A percentile compares a stretch with the other conserved stretches of the same genome.
Evolutionary conservation across 1,140 invertebrate genomes (phyloP).

Genomic region (Periplaneta americana): DNA sequence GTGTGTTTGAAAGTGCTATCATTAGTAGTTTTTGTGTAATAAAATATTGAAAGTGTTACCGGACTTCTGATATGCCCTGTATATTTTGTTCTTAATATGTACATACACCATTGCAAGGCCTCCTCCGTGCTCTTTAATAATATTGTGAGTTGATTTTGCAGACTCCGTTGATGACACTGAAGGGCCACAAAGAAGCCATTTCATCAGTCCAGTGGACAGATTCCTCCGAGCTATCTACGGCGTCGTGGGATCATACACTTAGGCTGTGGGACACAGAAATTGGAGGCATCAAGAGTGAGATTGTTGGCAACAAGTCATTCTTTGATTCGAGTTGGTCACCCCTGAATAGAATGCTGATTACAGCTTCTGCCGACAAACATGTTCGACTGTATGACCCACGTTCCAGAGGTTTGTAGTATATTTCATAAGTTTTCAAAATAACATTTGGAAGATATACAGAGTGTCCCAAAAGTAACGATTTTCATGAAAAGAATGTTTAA

Average conservation of each 20-base stretch:
- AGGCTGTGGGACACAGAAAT: constrained; percentile 90
- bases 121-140: too few relatives aligned
- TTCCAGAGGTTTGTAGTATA: constrained; percentile 56
- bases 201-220: constrained; percentile 81
- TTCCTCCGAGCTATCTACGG: constrained; percentile 69
- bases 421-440: background rate
- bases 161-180: constrained; percentile 81
- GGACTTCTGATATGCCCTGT: too few relatives aligned
- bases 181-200: constrained; percentile 88
- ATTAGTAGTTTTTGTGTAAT: too few relatives aligned
- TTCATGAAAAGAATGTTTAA: too few relatives aligned
- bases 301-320: constrained; percentile 86
- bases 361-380: constrained; percentile 85
- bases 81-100: too few relatives aligned
- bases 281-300: constrained; percentile 72
- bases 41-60: too few relatives aligned
- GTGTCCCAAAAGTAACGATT: too few relatives aligned
- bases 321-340: constrained; percentile 81
- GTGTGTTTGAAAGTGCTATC: too few relatives aligned
- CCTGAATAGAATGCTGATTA: constrained; percentile 65
- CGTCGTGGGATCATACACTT: constrained; percentile 94
- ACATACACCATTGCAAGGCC: too few relatives aligned
- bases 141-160: too few relatives aligned
- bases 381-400: constrained; percentile 88
- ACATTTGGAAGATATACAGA: too few relatives aligned